Conservation (phyloP, 2,888 invertebrate genomes). For the Campaea margaritaria region DNA sequence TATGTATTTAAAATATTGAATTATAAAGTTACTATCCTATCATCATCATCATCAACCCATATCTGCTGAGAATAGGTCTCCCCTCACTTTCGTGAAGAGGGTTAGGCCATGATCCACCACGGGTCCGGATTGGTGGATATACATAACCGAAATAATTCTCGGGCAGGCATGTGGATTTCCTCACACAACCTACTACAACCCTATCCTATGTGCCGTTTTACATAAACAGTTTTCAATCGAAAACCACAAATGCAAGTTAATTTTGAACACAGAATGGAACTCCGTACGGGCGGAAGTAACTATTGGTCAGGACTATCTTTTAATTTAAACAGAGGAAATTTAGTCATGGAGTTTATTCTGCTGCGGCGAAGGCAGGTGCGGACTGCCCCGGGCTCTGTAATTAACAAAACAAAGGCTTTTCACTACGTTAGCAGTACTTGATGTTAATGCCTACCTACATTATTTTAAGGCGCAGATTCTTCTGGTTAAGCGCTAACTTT, state of each 20-base stretch:
- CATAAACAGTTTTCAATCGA: slow-evolving; percentile 41
- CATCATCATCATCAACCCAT: no score
- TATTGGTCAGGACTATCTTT: slow-evolving; percentile 70
- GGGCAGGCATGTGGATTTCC: no score
- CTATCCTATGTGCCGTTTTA: slow-evolving; percentile 26
- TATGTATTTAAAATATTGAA: no score
- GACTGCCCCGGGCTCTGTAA: slow-evolving; percentile 67
- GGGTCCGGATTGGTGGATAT: no score
- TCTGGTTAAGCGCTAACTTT: slow-evolving; percentile 50
- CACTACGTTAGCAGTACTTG: slow-evolving; percentile 70
- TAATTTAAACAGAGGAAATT: slow-evolving; percentile 73
- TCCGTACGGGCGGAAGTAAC: slow-evolving; percentile 51
- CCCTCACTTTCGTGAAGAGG: no score
- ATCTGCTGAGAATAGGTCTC: no score
- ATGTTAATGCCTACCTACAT: slow-evolving; percentile 66
- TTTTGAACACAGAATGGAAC: slow-evolving; percentile 50
- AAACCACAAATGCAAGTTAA: slow-evolving; percentile 53
- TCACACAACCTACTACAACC: no score
- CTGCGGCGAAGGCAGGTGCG: slow-evolving; percentile 73
- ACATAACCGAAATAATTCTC: no score
- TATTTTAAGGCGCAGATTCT: slow-evolving; percentile 65
- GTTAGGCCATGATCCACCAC: no score
- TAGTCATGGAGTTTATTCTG: slow-evolving; percentile 70
- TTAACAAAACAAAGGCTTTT: slow-evolving; percentile 79
- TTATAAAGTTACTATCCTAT: no score